phyloP scores from a whole-genome alignment of 2,113 vertebrate species.

The Cyanocitta stelleri region DNA sequence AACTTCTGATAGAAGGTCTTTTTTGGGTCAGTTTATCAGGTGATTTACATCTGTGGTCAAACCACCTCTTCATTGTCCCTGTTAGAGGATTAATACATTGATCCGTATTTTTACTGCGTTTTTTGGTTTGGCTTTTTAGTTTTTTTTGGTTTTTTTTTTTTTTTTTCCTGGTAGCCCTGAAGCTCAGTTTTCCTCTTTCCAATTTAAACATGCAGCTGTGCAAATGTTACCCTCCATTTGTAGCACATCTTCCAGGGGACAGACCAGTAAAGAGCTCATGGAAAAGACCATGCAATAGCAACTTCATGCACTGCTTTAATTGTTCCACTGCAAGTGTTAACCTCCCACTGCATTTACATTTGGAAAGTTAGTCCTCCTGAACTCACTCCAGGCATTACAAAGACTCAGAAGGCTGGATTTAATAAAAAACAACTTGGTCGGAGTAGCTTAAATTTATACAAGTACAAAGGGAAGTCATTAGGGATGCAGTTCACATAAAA shows the following conservation, averaged over 20 bases:
- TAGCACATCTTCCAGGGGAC: background rate
- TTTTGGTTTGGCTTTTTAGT: too few relatives aligned
- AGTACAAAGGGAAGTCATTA: slow-evolving; percentile 37
- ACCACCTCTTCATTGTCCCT: background rate
- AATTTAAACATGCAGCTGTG: background rate
- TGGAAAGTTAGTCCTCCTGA: slow-evolving; percentile 36
- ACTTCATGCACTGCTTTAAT: background rate
- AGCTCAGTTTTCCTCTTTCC: background rate
- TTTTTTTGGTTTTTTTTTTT: too few relatives aligned
- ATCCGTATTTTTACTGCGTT: background rate
- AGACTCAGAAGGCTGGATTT: slow-evolving; percentile 21
- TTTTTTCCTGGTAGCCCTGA: background rate
- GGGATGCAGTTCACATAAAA: slow-evolving; percentile 43
- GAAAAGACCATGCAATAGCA: accelerated
- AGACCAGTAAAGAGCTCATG: background rate
- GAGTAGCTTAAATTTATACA: slow-evolving; percentile 38
- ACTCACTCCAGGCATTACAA: slow-evolving; percentile 38
- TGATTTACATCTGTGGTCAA: background rate
- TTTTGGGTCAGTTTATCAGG: background rate
- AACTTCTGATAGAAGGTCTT: background rate
- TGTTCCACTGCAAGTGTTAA: background rate
- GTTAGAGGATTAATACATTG: background rate
- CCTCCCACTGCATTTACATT: slow-evolving; percentile 34
- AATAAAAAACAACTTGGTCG: slow-evolving; percentile 56
- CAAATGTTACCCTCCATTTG: background rate